phyloP scores from a whole-genome alignment of 1,140 invertebrate species.

The Drosophila orena region DNA sequence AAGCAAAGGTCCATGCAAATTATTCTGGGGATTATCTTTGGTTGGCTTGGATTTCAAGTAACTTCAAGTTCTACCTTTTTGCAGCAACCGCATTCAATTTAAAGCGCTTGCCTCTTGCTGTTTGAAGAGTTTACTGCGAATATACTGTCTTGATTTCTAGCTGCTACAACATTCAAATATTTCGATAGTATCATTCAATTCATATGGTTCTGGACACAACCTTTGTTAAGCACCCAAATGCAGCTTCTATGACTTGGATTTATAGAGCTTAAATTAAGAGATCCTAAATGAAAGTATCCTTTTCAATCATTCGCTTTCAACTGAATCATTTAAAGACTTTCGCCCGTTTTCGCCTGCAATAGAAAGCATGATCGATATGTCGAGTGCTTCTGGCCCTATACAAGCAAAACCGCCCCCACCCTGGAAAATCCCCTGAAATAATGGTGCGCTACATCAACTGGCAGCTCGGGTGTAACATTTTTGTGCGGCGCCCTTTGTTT shows the following conservation, averaged over 20 bases:
- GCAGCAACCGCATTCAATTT: neutral
- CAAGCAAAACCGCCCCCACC: constrained; percentile 7
- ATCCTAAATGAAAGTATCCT: neutral
- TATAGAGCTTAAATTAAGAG: neutral
- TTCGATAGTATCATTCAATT: no score
- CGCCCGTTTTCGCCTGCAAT: constrained; percentile 26
- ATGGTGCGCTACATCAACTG: constrained; percentile 61
- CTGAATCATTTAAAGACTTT: constrained; percentile 37
- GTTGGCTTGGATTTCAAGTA: neutral
- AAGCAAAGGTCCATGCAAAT: constrained; percentile 32
- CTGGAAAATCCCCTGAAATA: constrained; percentile 16
- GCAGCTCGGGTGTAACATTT: constrained; percentile 60
- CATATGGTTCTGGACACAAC: neutral
- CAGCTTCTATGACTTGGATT: neutral
- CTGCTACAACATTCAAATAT: no score
- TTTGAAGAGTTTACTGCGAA: no score
- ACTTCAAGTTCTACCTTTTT: neutral
- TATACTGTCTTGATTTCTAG: no score
- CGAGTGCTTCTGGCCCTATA: constrained; percentile 32
- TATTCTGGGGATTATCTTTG: constrained; percentile 22
- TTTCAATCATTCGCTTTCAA: constrained; percentile 14
- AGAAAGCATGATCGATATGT: constrained; percentile 56
- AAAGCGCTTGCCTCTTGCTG: no score
- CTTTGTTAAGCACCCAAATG: neutral
- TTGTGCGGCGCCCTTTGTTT: constrained; percentile 52